Percentiles rank a stretch among this genome's conserved stretches.
phyloP scores from a whole-genome alignment of 2,888 invertebrate genomes.

The Marronus borbonicus region DNA sequence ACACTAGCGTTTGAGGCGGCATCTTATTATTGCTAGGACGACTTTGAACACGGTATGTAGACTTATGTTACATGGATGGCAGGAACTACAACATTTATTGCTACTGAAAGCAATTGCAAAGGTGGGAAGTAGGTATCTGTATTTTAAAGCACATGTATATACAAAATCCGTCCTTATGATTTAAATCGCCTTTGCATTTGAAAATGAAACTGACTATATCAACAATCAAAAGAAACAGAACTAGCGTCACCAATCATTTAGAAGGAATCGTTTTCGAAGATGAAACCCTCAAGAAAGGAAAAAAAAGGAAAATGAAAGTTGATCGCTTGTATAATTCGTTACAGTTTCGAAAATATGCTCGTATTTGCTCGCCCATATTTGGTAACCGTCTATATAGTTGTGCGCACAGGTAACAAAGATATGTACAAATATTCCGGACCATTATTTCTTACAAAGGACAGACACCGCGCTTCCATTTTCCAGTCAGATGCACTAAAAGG shows the following conservation, averaged over 20 bases:
- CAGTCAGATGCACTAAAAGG: conserved; percentile 67
- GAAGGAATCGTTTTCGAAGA: conserved; percentile 1
- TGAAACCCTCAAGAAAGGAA: conserved; percentile 15
- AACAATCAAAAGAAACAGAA: too few relatives aligned
- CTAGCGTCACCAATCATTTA: background rate
- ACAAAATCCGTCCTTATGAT: too few relatives aligned
- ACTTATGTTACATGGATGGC: too few relatives aligned
- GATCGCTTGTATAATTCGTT: conserved; percentile 39
- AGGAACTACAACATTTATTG: too few relatives aligned
- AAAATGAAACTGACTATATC: too few relatives aligned
- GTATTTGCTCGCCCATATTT: conserved; percentile 44
- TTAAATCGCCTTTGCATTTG: too few relatives aligned
- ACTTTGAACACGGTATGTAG: too few relatives aligned
- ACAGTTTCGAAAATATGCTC: conserved; percentile 31
- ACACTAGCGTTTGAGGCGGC: too few relatives aligned
- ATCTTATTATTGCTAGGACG: too few relatives aligned
- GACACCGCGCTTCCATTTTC: conserved; percentile 65
- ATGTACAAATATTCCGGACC: conserved; percentile 53
- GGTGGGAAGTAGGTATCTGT: too few relatives aligned
- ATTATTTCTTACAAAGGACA: conserved; percentile 57
- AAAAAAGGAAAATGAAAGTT: background rate
- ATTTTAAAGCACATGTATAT: too few relatives aligned
- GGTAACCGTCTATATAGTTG: conserved; percentile 48
- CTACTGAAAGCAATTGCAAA: too few relatives aligned
- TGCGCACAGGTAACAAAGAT: conserved; percentile 52